Conservation (phyloP, 2,797 vertebrate genomes). For the Intellagama lesueurii region DNA sequence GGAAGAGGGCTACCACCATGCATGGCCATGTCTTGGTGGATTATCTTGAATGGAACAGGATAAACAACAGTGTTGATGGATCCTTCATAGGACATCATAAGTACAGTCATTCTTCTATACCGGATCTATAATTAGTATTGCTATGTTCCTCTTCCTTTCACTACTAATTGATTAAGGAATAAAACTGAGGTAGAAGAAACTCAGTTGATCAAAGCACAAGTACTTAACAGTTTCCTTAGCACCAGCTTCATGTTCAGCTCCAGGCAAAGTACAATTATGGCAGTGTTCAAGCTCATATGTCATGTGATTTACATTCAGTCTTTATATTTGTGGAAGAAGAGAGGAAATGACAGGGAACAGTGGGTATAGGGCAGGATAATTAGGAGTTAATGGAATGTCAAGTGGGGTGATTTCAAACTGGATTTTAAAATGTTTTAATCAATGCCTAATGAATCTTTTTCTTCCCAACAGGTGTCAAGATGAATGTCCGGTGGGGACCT, state of each 20-base stretch:
- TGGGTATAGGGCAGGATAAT: neutral
- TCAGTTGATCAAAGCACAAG: neutral
- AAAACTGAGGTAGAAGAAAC: no score
- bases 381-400: neutral
- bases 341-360: neutral
- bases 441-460: neutral
- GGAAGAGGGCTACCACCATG: no score
- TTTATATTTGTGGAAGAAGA: neutral
- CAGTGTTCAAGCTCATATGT: neutral
- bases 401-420: neutral
- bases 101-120: neutral
- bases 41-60: neutral
- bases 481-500: constrained; percentile 89
- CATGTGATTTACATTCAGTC: neutral
- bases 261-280: neutral
- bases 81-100: neutral
- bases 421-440: neutral
- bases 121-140: neutral
- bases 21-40: no score
- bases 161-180: no score
- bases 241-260: no score
- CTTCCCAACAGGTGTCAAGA: constrained; percentile 90
- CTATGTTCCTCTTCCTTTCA: neutral
- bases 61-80: neutral
- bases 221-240: neutral